phyloP scores from a whole-genome alignment of 2,797 vertebrate genomes.

The Anas georgica region DNA sequence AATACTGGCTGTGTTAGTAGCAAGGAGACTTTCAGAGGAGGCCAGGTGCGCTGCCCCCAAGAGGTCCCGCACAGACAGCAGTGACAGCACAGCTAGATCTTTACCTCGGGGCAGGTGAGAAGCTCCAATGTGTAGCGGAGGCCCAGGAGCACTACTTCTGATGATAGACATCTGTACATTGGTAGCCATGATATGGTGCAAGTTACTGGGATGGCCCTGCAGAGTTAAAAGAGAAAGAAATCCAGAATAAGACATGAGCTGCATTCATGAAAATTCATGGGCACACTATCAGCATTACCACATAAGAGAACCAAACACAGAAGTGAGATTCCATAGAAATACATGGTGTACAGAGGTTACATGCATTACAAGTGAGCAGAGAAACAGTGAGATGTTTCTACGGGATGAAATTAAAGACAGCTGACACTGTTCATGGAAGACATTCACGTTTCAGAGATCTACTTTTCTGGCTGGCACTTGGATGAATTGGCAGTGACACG shows the following conservation, averaged over 20 bases:
- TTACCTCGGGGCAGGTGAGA: constrained; percentile 96
- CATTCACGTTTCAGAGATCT: not conserved
- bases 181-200: constrained; percentile 94
- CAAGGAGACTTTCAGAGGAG: not conserved
- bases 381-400: not conserved
- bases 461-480: not conserved
- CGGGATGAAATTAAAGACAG: not conserved
- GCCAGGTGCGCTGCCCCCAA: not conserved
- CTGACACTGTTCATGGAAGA: not conserved
- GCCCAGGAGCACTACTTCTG: constrained; percentile 86
- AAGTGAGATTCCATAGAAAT: not conserved
- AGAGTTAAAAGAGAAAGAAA: constrained; percentile 15
- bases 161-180: constrained; percentile 96
- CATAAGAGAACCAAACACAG: not conserved
- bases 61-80: not conserved
- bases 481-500: not conserved
- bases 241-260: not conserved
- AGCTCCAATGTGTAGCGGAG: constrained; percentile 88
- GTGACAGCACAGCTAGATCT: not conserved
- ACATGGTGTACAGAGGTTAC: not conserved
- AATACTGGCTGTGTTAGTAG: fast-evolving
- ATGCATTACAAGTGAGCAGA: not conserved
- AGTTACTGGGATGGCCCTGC: constrained; percentile 92
- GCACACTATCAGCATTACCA: not conserved
- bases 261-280: not conserved